Base-by-base conservation (phyloP, 2,113 vertebrate genomes). In the Malurus melanocephalus region DNA sequence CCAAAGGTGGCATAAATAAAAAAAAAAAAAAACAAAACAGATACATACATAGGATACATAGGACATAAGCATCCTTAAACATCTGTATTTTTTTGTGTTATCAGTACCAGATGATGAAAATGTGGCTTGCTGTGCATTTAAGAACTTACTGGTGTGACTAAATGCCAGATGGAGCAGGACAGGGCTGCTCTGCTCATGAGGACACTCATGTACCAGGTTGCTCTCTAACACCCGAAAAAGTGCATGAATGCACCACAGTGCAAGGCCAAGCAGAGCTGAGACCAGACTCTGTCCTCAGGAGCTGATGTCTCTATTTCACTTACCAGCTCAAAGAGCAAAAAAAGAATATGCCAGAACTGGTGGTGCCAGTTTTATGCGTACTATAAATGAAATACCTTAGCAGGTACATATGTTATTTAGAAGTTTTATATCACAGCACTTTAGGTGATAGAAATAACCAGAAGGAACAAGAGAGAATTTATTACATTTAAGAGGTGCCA, bases 321-420 rank as follows among this genome's bases (percentile, higher is more conserved):
- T 71, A 43, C 19, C 57, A 57, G 38, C 65, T 20, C 42, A 82
- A 71, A 72, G 59, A 49, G 24, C 28, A 30, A 60, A 84, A 87
- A 85, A 89, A 73, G 26, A 76, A 69, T 24, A 43, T 32, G 32
- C 17, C 56, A 88, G 79, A 89, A 87, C 22, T 24, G 35, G 33
- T 65, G 75, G 89, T 85, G 60, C 35, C 64, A 79, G 62, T 67
- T 95, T 91, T 90, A 91, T 80, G 76, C 56, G 57, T 49, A 80
- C 57, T 86, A 89, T 80, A 93, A 93, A 92, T 68, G 7, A 91
- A 85, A 22, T 76, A 81, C 26, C 64, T 90, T 82, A 88, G 56
- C 14, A 27, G 61, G 38, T 57, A 83, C 15, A 32, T 60, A 55
- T 5, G 19, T 59, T 87, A 91, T 81, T 92, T 87, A 87, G 76